Base-by-base conservation (phyloP, 2,797 vertebrate genomes). In the Sciurus vulgaris region DNA sequence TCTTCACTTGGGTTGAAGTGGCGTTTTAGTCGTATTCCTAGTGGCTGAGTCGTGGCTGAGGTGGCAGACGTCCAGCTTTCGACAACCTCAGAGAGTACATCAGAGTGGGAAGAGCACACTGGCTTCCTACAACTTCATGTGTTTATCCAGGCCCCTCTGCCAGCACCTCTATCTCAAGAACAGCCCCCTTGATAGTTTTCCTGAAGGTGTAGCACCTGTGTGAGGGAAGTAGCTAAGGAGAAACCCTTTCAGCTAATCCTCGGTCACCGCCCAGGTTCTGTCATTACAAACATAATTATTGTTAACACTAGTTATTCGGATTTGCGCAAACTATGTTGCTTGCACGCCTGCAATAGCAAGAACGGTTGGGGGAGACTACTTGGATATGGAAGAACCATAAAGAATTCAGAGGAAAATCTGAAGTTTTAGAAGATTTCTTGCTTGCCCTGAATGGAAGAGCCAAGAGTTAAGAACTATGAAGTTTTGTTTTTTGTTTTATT, bases 351-450 rank as follows among this genome's bases (percentile, higher is more conserved):
- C 33, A 18, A 77, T 28, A 79, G 76, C 56, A 77, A 65, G 63
- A 30, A 18, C 51, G 63, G 56, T 49, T 49, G 47, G 24, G 44
- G 24, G 54, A 82, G 59, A 47, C 14, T 38, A 12, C 63, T 67
- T 89, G 69, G 33, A 24, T 70, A 30, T 11, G 74, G 56, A 76
- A 65, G 41, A 85, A 51, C 7, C 49, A 35, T 67, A 47, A 79
- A 47, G 72, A 91, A 92, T 28, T 91, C 17, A 67, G 30, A 90
- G 78, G 56, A 91, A 89, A 65, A 69, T 51, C 38, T 77, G 51
- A 63, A 20, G 35, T 93, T 91, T 82, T 67, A 54, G 73, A 63
- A 18, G 69, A 44, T 59, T 61, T 89, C 38, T 76, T 89, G 26
- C 18, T 81, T 91, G 18, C 30, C 47, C 38, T 56, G 70, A 70